Evolutionary conservation across 92 coral and sea anemone genomes (phyloP).

Genomic region (Umimayanthus chanpuru): DNA sequence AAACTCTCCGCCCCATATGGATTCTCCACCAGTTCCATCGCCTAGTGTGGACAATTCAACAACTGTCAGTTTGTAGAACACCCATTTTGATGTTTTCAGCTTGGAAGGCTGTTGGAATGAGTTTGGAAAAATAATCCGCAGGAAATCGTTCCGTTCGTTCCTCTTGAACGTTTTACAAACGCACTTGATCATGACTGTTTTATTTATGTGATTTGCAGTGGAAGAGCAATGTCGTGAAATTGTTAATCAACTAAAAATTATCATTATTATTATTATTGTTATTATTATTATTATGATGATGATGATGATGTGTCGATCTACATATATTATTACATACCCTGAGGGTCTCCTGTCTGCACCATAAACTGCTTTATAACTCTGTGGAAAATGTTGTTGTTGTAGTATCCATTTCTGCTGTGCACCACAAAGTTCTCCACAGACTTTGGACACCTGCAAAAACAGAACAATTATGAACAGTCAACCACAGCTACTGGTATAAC

Average conservation of each 20-base stretch:
- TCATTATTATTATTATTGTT: too few species aligned
- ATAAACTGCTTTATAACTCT: slow-evolving; percentile 97
- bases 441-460: slow-evolving; percentile 59
- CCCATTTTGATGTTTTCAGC: not conserved
- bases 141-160: too few species aligned
- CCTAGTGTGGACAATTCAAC: slow-evolving; percentile 55
- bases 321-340: not conserved
- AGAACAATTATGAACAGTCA: not conserved
- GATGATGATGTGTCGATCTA: not conserved
- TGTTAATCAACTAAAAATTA: too few species aligned
- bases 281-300: too few species aligned
- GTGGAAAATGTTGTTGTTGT: slow-evolving; percentile 91
- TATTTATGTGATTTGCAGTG: too few species aligned
- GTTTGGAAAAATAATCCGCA: too few species aligned
- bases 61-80: not conserved
- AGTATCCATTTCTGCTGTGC: slow-evolving; percentile 91
- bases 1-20: slow-evolving; percentile 99
- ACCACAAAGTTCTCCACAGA: slow-evolving; percentile 93
- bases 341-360: slow-evolving; percentile 84
- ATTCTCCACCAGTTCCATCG: slow-evolving; percentile 98
- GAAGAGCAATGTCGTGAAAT: too few species aligned
- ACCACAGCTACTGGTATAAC: not conserved
- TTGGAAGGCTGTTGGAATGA: too few species aligned
- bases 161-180: too few species aligned
- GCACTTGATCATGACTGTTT: too few species aligned